These are phyloP conservation scores for Phania funesta DNA, from an alignment of 2,888 invertebrate genomes.

Conservation along the genomic window DNA sequence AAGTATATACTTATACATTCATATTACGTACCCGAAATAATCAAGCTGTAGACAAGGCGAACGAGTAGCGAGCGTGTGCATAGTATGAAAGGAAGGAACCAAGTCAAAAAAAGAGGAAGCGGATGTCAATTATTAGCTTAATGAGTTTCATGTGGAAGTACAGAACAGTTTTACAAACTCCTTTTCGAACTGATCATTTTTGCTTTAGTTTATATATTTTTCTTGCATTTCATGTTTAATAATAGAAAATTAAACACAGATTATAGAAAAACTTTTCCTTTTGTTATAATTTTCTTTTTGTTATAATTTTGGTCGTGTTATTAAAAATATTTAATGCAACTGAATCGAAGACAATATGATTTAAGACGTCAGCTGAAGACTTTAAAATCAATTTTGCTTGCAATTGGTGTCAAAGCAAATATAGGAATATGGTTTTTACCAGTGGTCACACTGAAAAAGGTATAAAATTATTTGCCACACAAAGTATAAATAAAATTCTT, in stretches of 20 bases:
- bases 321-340: background rate
- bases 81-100: constrained; percentile 43
- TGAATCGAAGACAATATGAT: too few species aligned
- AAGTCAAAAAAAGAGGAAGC: constrained; percentile 58
- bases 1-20: constrained; percentile 56
- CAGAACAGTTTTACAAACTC: constrained; percentile 50
- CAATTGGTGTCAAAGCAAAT: too few species aligned
- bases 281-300: background rate
- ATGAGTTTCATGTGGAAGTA: constrained; percentile 67
- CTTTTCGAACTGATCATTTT: constrained; percentile 51
- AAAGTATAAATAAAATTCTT: too few species aligned
- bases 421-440: too few species aligned
- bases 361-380: too few species aligned
- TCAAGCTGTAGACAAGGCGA: constrained; percentile 6
- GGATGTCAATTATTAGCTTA: constrained; percentile 68
- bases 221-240: background rate
- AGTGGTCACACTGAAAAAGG: too few species aligned
- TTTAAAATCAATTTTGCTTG: too few species aligned
- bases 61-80: background rate
- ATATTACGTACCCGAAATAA: constrained; percentile 37
- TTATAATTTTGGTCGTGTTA: too few species aligned
- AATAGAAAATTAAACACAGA: background rate
- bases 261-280: background rate
- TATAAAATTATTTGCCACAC: too few species aligned
- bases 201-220: background rate